Evolutionary conservation across 2,113 vertebrate species (phyloP).

Genomic region (Burhinus bistriatus): DNA sequence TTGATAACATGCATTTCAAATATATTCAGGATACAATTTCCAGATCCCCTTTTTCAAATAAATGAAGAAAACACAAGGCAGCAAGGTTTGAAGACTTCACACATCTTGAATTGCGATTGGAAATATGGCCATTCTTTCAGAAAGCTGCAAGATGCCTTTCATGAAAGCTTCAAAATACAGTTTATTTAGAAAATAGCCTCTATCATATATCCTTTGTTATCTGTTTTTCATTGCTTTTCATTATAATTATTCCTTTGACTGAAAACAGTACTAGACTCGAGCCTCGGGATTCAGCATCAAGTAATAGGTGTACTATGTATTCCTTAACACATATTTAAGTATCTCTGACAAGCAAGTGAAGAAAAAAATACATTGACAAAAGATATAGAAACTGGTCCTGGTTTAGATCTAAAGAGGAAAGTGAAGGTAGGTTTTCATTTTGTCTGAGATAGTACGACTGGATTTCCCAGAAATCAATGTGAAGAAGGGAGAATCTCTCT

Average conservation of each 20-base stretch:
- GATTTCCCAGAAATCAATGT: neutral
- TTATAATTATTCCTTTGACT: neutral
- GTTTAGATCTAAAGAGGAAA: neutral
- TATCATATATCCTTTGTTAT: too few relatives aligned
- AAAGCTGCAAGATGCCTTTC: neutral
- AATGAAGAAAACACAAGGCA: neutral
- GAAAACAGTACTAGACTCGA: neutral
- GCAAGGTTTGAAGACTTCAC: neutral
- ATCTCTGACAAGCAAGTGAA: neutral
- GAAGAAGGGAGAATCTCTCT: neutral
- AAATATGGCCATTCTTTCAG: neutral
- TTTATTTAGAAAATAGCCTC: neutral
- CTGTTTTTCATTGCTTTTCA: neutral
- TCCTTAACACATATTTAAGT: neutral
- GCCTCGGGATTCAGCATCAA: neutral
- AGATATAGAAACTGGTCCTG: neutral
- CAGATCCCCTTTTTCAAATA: neutral
- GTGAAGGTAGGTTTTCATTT: neutral
- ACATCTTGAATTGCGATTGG: neutral
- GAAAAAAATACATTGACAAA: neutral
- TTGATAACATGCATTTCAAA: neutral
- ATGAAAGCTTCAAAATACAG: neutral
- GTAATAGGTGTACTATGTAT: neutral
- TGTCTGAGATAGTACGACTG: too few relatives aligned
- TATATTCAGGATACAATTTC: neutral